Base-by-base conservation (phyloP, 2,113 vertebrate genomes). In the Callipepla californica region DNA sequence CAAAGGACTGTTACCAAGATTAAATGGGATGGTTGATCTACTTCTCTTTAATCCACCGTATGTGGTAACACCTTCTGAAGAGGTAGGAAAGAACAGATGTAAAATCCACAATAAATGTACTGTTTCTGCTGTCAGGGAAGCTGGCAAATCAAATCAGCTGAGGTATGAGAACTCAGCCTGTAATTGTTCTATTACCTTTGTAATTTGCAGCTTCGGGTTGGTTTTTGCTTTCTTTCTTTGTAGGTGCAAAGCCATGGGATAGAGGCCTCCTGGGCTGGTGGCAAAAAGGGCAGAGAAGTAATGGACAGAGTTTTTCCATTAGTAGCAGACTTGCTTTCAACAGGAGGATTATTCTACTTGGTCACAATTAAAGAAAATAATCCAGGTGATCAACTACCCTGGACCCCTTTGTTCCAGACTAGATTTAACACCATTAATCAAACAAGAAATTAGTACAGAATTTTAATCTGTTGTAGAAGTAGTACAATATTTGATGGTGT, bases 1-100 rank as follows among this genome's bases (percentile, higher is more conserved):
- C 59, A 95, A 98, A 83, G 95, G 98, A 91, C 96, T 99, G 42
- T 94, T 98, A 83, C 98, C 99, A 26, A 97, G 98, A 82, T 76
- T 99, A 77, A 94, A 97, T 73, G 98, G 97, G n/a, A 97, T 98
- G 62, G 98, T 99, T 88, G 99, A 99, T 53, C 97, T 99, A 21
- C 97, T 99, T 66, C 91, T 99, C 14, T 99, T 99, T 96, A 99
- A 99, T 89, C 99, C 99, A 23, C 99, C 99, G 0, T 99, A 99
- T 5, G 99, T 99, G 34, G 98, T 98, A 89, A 99, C 99, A 8
- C 98, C 99, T 14, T 97, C 99, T 80, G 98, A 98, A 89, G 99
- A 99, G 99, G 99, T 99, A 96, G 55, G 97, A 83, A 70, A 25
- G 51, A 28, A 58, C 22, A 23, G 50, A 58, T n/a, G 30, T 11